Conservation (phyloP, 2,888 invertebrate genomes). For the Dryobota labecula region DNA sequence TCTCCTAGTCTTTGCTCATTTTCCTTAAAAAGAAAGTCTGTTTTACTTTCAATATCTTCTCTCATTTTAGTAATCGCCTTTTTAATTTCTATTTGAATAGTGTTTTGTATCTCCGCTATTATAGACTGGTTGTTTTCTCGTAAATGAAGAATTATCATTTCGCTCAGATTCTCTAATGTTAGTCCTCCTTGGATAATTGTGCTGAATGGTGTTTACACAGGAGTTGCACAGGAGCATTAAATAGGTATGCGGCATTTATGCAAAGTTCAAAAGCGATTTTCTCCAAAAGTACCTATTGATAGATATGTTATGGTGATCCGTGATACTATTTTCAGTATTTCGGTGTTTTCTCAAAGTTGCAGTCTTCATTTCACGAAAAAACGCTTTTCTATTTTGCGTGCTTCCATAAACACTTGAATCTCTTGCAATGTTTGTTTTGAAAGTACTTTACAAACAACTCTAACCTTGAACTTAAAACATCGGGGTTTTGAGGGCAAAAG, state of each 20-base stretch:
- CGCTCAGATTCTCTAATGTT: too few species aligned
- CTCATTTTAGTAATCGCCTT: background rate
- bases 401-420: background rate
- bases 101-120: background rate
- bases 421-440: background rate
- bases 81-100: background rate
- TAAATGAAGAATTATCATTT: background rate
- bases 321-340: background rate
- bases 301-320: background rate
- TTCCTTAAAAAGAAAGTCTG: background rate
- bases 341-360: background rate
- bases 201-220: too few species aligned
- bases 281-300: background rate
- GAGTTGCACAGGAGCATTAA: too few species aligned
- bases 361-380: background rate
- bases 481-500: background rate
- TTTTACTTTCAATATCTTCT: background rate
- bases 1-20: background rate
- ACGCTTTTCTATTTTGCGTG: background rate
- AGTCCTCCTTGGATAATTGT: too few species aligned
- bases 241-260: too few species aligned
- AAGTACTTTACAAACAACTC: background rate
- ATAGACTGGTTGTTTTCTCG: background rate
- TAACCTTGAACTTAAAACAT: slow-evolving; percentile 20
- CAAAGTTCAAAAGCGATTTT: background rate